Percentiles rank a stretch among this genome's conserved stretches.
Conservation (phyloP, 2,113 vertebrate species). For the Tor tambroides region DNA sequence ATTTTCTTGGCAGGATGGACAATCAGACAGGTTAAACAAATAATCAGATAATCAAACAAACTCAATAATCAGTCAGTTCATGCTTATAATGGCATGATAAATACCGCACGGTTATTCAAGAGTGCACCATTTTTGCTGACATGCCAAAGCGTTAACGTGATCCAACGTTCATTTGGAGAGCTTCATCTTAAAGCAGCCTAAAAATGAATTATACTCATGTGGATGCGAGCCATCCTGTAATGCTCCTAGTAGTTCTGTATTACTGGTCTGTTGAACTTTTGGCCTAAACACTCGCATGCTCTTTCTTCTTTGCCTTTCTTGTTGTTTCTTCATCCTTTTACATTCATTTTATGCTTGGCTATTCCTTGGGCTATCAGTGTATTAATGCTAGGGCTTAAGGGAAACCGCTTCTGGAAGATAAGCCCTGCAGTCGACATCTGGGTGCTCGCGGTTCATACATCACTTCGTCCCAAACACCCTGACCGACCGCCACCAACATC, state of each 20-base stretch:
- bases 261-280: slow-evolving; percentile 77
- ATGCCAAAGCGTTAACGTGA: slow-evolving; percentile 5
- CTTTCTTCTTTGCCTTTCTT: slow-evolving; percentile 78
- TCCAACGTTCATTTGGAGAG: slow-evolving; percentile 33
- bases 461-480: slow-evolving; percentile 59
- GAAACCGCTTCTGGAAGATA: slow-evolving; percentile 81
- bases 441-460: slow-evolving; percentile 76
- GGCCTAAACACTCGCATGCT: slow-evolving; percentile 77
- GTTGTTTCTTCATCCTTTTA: slow-evolving; percentile 84
- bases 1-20: not conserved
- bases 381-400: slow-evolving; percentile 82
- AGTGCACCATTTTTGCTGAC: slow-evolving; percentile 17
- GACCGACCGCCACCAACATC: slow-evolving; percentile 37
- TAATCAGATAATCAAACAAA: no score
- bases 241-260: slow-evolving; percentile 76
- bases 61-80: slow-evolving; percentile 27
- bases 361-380: slow-evolving; percentile 82
- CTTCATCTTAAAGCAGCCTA: slow-evolving; percentile 35
- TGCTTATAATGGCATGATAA: slow-evolving; percentile 35
- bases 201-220: slow-evolving; percentile 66
- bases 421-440: slow-evolving; percentile 75
- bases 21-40: not conserved
- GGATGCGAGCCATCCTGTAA: slow-evolving; percentile 71
- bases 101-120: not conserved
- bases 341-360: slow-evolving; percentile 86